These are phyloP conservation scores for Champsocephalus gunnari DNA, from an alignment of 2,797 vertebrate genomes.

Conservation along the genomic window DNA sequence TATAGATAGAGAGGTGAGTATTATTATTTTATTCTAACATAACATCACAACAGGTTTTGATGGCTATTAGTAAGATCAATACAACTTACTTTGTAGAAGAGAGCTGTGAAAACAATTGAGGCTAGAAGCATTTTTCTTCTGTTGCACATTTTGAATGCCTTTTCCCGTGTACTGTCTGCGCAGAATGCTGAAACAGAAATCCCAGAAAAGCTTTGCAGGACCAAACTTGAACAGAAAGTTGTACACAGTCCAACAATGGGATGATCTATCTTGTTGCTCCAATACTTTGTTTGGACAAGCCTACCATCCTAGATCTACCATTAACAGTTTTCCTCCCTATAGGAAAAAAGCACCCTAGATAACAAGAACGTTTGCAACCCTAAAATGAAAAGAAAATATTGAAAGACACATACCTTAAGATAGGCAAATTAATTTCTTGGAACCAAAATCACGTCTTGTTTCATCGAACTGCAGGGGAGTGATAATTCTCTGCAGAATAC, in stretches of 20 bases:
- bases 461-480: slow-evolving; percentile 1
- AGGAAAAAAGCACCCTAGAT: neutral
- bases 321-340: neutral
- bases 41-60: neutral
- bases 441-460: slow-evolving; percentile 14
- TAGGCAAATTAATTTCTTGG: neutral
- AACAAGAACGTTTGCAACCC: neutral
- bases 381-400: slow-evolving; percentile 25
- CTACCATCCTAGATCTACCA: neutral
- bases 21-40: neutral
- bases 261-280: neutral
- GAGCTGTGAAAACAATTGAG: slow-evolving; percentile 31
- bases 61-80: neutral
- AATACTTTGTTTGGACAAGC: slow-evolving; percentile 31
- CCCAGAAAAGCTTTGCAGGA: slow-evolving; percentile 16
- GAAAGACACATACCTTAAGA: slow-evolving; percentile 42
- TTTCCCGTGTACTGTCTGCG: slow-evolving; percentile 7
- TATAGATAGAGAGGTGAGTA: neutral
- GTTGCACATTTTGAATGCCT: slow-evolving; percentile 53
- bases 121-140: slow-evolving; percentile 26
- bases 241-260: neutral
- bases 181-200: slow-evolving; percentile 9
- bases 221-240: slow-evolving; percentile 21
- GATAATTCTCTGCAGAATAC: slow-evolving; percentile 1
- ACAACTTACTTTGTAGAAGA: slow-evolving; percentile 56